Evolutionary conservation across 2,888 invertebrate genomes (phyloP), one percentile per base, ranked within the genome.

Genomic region (Synanthedon myopaeformis): DNA sequence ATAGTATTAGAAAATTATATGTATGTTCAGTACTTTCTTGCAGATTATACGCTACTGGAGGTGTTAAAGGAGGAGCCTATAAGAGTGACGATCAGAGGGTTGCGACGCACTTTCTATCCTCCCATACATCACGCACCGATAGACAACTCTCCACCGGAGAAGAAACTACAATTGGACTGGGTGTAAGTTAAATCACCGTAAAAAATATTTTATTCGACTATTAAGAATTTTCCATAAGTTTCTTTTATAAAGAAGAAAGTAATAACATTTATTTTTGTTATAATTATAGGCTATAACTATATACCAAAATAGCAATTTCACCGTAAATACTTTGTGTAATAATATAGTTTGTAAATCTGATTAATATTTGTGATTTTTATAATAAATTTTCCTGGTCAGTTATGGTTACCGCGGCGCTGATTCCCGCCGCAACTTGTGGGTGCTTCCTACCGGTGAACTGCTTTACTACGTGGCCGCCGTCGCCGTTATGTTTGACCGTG

Each of bases 321-420:
- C 10, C 6, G 10, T 35, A 35, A 35, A 35, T 35, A 35, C 10
- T 10, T 35, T 35, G 35, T 10, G 35, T 35, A 45, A 14, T 45
- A n/a, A 45, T 12, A n/a, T 3, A 45, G 14, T 8, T 13, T 13
- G 11, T 14, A n/a, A n/a, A 45, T 45, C 1, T 42, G 12, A 35
- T 10, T 10, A 35, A 10, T 35, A 35, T 35, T 35, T 10, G 28
- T 28, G 28, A 28, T 28, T 28, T 28, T 28, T 28, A 28, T 28
- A 10, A 42, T n/a, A 10, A 42, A 11, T 42, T 13, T n/a, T 12
- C n/a, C 51, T 8, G 3, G n/a, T 8, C 65, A 95, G 95, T 5
- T 97, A 96, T 71, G 98, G 98, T 0, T 98, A 98, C 82, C 92
- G 98, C 56, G 98, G 98, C 0, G 92, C 93, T 10, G 97, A 98